Evolutionary conservation across 53 echinoderm and acorn worm genomes (phyloP).

Genomic region (Echinarachnius parma): DNA sequence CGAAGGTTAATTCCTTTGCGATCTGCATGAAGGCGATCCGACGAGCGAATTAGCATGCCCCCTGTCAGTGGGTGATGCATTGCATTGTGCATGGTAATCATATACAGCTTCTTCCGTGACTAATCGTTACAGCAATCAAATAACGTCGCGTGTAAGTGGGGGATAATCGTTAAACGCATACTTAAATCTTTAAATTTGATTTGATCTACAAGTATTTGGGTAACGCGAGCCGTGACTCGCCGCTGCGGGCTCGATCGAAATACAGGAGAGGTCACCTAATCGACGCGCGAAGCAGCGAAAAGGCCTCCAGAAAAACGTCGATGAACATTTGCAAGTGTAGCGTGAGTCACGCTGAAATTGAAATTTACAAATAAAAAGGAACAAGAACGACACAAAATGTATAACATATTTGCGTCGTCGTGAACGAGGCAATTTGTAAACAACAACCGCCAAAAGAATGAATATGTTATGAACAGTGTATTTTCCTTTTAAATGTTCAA

Average conservation of each 20-base stretch:
- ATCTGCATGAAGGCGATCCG: too few relatives aligned
- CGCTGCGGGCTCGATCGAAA: not conserved
- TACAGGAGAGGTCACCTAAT: slow-evolving; percentile 26
- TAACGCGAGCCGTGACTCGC: slow-evolving; percentile 23
- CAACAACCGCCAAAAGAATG: too few relatives aligned
- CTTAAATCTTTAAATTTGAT: slow-evolving; percentile 32
- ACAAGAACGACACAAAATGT: not conserved
- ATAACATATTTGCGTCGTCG: too few relatives aligned
- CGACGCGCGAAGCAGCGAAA: not conserved
- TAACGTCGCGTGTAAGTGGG: slow-evolving; percentile 1
- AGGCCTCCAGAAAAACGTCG: not conserved
- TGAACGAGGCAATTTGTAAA: too few relatives aligned
- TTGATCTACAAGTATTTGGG: slow-evolving; percentile 26
- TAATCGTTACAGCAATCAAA: slow-evolving; percentile 27
- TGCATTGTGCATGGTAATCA: too few relatives aligned
- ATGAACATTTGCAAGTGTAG: not conserved
- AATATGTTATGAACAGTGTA: too few relatives aligned
- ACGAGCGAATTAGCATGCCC: too few relatives aligned
- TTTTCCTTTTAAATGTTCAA: too few relatives aligned
- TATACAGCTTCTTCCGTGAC: slow-evolving; percentile 18
- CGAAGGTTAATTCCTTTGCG: too few relatives aligned
- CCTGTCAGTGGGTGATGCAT: too few relatives aligned
- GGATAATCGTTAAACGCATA: slow-evolving; percentile 27
- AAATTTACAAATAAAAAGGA: not conserved
- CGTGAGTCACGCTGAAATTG: slow-evolving; percentile 1